Evolutionary conservation across 2,888 invertebrate species (phyloP), one percentile per base, ranked within the genome.

Genomic region (Drosophila fulvimacula): DNA sequence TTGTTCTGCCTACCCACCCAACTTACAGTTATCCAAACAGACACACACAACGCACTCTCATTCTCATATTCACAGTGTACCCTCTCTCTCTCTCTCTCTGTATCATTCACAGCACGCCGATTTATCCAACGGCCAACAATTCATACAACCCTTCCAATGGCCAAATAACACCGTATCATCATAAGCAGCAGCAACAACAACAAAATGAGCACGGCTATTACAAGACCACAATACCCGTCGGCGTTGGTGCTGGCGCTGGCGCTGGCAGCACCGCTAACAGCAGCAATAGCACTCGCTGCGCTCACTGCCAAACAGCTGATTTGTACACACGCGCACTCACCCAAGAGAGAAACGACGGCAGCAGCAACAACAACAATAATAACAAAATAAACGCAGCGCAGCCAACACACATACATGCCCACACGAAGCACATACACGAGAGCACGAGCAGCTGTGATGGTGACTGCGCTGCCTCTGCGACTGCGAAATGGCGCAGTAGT

Each of bases 161-260:
- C 65, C 90, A 90, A 81, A 80, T 81, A 82, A 86, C 90, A 69
- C 91, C 91, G 61, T 77, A 78, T 66, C 76, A 82, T 58, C 88
- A 84, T 66, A 80, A 79, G 60, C 82, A 71, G 36, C 81, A 70
- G 21, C 80, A 82, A 32, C 76, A 69, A 19, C 69, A 77, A 19
- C 70, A 76, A 66, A 69, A 78, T 53, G 74, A 77, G 69, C 68
- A 78, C 55, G 79, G 90, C 73, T 83, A 80, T 59, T 90, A 88
- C 69, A 92, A 91, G 81, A 91, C 91, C 71, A 92, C 91, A 51
- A 92, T 91, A 80, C 91, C 91, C 77, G 90, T 91, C 56, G 90
- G 91, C 63, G 82, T 48, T 59, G 64, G 52, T 27, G 49, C 13
- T 38, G 24, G 41, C 55, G 55, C 39, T 41, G 76, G 56, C 56